Evolutionary conservation across 2,888 invertebrate species (phyloP).

Genomic region (Perithous albicinctus): DNA sequence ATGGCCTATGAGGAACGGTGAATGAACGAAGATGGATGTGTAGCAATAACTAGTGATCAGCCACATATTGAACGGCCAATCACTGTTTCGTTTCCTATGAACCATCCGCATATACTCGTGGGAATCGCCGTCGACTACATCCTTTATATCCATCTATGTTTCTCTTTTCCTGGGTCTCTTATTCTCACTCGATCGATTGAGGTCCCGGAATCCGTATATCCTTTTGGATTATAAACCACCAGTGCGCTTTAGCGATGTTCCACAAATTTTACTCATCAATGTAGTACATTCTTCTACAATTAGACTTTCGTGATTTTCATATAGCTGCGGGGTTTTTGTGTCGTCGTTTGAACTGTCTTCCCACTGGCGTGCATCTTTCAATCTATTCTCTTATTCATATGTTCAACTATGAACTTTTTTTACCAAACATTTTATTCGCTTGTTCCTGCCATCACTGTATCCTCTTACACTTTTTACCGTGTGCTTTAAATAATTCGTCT

Average conservation of each 20-base stretch:
- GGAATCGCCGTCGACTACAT: constrained; percentile 38
- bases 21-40: constrained; percentile 18
- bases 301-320: neutral
- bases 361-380: too few relatives aligned
- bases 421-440: too few relatives aligned
- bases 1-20: constrained; percentile 32
- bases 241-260: neutral
- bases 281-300: neutral
- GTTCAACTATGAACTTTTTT: too few relatives aligned
- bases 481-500: too few relatives aligned
- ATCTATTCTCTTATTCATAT: too few relatives aligned
- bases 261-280: neutral
- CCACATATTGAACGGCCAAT: constrained; percentile 19
- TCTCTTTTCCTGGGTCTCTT: constrained; percentile 34
- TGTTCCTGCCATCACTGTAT: too few relatives aligned
- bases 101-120: constrained; percentile 6
- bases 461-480: too few relatives aligned
- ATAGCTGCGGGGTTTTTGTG: neutral
- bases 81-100: neutral
- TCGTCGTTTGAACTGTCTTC: neutral
- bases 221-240: constrained; percentile 17
- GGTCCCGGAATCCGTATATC: constrained; percentile 46
- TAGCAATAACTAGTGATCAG: constrained; percentile 38
- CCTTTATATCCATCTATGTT: constrained; percentile 27
- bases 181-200: constrained; percentile 59